Evolutionary conservation across 2,888 invertebrate genomes (phyloP), one percentile per base, ranked within the genome.

Genomic region (Drosophila mulleri): DNA sequence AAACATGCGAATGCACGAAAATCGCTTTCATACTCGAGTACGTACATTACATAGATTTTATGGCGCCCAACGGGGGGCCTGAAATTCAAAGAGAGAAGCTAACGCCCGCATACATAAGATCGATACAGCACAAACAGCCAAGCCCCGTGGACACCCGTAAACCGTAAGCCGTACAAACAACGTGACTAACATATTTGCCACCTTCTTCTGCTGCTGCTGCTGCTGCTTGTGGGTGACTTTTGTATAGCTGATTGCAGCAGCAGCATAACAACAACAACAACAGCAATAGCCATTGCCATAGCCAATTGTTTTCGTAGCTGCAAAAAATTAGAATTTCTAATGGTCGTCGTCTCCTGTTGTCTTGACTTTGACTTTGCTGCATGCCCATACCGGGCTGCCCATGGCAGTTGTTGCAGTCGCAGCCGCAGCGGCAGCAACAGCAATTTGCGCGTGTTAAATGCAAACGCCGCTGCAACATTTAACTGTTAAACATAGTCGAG

Each of bases 101-200:
- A n/a, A n/a, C n/a, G n/a, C n/a, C n/a, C n/a, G n/a, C n/a, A n/a
- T n/a, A n/a, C n/a, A n/a, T n/a, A n/a, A n/a, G n/a, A n/a, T n/a
- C n/a, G n/a, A n/a, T n/a, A n/a, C n/a, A n/a, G n/a, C n/a, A n/a
- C n/a, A n/a, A n/a, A n/a, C 53, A 63, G 62, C 67, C 53, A n/a
- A 47, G 48, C 53, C 59, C 68, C 77, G 41, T 75, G 14, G 8
- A 26, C 52, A 41, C 63, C 69, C 32, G 26, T 48, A 50, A 58
- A 42, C 53, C 60, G 23, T 29, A 59, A 63, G 54, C 66, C 69
- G 63, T 69, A 70, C 71, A 59, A 67, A 69, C 84, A 86, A 86
- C 86, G 89, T 86, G 86, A 86, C 86, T 86, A 83, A 86, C 89
- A 86, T 86, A 86, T 88, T 86, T 88, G 89, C 86, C 86, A 86